phyloP scores from a whole-genome alignment of 2,888 invertebrate species.

The Noctua fimbriata region DNA sequence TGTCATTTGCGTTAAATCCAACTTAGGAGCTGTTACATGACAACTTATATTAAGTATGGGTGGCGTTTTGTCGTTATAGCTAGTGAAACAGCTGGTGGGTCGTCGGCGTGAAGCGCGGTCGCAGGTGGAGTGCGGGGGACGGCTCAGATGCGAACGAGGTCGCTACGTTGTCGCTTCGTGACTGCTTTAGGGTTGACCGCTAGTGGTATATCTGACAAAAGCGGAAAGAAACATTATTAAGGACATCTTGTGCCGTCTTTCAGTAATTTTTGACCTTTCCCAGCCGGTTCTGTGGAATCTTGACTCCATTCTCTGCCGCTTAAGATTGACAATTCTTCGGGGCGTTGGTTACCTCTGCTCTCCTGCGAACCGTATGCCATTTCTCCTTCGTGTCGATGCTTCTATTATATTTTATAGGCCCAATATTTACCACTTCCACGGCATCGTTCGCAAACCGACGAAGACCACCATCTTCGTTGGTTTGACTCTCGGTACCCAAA shows the following conservation, averaged over 20 bases:
- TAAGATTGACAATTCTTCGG: slow-evolving; percentile 5
- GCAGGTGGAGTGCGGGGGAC: slow-evolving; percentile 38
- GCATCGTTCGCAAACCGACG: too few relatives aligned
- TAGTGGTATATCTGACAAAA: neutral
- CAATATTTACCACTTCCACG: neutral
- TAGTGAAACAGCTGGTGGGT: slow-evolving; percentile 56
- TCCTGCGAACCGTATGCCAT: neutral
- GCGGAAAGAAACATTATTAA: neutral
- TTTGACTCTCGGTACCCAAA: too few relatives aligned
- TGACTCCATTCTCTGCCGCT: neutral
- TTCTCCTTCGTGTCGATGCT: neutral
- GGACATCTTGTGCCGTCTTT: neutral
- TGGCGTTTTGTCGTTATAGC: slow-evolving; percentile 47
- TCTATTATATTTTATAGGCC: neutral
- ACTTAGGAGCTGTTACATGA: slow-evolving; percentile 15
- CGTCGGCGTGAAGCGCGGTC: slow-evolving; percentile 8
- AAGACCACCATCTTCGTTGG: too few relatives aligned
- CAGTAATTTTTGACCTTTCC: neutral
- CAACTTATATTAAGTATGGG: slow-evolving; percentile 21
- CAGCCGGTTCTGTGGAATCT: neutral
- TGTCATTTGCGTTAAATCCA: neutral
- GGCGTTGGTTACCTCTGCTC: neutral
- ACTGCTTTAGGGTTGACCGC: slow-evolving; percentile 56
- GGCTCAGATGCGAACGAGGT: slow-evolving; percentile 59
- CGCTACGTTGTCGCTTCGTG: slow-evolving; percentile 64